Evolutionary conservation across 2,888 invertebrate species (phyloP).

Genomic region (Andrena praecox): DNA sequence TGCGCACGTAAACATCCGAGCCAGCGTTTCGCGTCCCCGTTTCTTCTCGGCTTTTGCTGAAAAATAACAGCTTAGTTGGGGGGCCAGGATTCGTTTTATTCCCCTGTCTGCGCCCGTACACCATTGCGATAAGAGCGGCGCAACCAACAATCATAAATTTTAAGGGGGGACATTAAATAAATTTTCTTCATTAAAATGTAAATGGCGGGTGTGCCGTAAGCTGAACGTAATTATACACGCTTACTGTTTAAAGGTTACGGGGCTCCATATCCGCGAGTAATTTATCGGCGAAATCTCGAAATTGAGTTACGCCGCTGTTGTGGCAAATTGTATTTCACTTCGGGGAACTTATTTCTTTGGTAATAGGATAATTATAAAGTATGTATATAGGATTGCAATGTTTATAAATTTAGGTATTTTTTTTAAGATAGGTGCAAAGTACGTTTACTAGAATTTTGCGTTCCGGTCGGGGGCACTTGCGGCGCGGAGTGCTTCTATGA

Average conservation of each 20-base stretch:
- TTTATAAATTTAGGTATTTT: too few relatives aligned
- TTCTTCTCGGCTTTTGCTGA: constrained; percentile 32
- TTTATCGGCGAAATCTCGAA: not conserved
- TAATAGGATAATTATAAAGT: too few relatives aligned
- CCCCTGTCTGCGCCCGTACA: not conserved
- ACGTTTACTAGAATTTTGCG: not conserved
- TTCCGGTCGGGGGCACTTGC: not conserved
- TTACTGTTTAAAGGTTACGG: not conserved
- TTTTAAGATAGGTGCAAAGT: too few relatives aligned
- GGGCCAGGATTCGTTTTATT: not conserved
- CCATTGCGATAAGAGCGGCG: not conserved
- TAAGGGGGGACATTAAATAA: not conserved
- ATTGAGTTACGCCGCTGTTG: not conserved
- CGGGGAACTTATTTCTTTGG: too few relatives aligned
- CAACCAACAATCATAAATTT: constrained; percentile 1
- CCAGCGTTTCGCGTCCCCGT: constrained; percentile 64
- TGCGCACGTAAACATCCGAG: constrained; percentile 72
- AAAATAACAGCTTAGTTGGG: constrained; percentile 19
- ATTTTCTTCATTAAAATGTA: too few relatives aligned
- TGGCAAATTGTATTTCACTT: too few relatives aligned
- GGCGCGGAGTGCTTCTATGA: constrained; percentile 2
- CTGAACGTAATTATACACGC: not conserved
- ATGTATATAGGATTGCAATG: too few relatives aligned
- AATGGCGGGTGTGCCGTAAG: too few relatives aligned
- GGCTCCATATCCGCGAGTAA: not conserved